These are phyloP conservation scores for Caenorhabditis sp. DNA, from an alignment of 2,888 invertebrate genomes.

Conservation along the genomic window DNA sequence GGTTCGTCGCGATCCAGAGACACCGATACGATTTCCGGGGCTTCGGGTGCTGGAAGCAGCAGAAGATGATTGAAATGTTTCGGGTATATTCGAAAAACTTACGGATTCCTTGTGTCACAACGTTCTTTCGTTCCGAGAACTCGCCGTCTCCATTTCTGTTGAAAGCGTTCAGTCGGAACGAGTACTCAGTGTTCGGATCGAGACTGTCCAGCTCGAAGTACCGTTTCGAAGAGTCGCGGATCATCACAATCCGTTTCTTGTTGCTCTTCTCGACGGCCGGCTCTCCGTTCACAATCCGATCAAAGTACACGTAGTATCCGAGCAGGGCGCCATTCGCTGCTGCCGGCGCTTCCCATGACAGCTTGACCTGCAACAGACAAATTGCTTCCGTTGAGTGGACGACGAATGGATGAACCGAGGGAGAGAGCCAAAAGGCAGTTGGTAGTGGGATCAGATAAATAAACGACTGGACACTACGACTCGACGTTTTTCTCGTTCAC, in stretches of 20 bases:
- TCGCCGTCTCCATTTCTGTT: conserved; percentile 98
- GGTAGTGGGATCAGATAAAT: conserved; percentile 29
- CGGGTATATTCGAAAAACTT: too few relatives aligned
- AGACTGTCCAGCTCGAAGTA: conserved; percentile 87
- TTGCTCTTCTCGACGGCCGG: conserved; percentile 56
- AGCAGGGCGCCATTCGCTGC: conserved; percentile 94
- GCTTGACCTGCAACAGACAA: conserved; percentile 86
- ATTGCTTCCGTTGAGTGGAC: conserved; percentile 26
- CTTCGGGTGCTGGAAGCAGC: conserved; percentile 84
- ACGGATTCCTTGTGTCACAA: conserved; percentile 89
- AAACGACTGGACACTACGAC: too few relatives aligned
- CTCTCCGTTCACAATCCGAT: conserved; percentile 62
- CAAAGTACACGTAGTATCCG: conserved; percentile 91
- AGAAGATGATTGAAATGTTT: background rate
- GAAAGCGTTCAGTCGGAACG: conserved; percentile 92
- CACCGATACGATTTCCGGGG: conserved; percentile 84
- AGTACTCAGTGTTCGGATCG: conserved; percentile 96
- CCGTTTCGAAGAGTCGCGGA: conserved; percentile 64
- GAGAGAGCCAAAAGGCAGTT: background rate
- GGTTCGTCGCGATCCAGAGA: conserved; percentile 91
- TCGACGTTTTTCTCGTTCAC: conserved; percentile 15
- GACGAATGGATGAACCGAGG: too few relatives aligned
- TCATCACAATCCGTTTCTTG: conserved; percentile 59
- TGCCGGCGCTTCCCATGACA: conserved; percentile 95
- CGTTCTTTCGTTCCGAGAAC: conserved; percentile 91